These are phyloP conservation scores for Plagiodera versicolora DNA, from an alignment of 2,888 invertebrate species.

Conservation along the genomic window DNA sequence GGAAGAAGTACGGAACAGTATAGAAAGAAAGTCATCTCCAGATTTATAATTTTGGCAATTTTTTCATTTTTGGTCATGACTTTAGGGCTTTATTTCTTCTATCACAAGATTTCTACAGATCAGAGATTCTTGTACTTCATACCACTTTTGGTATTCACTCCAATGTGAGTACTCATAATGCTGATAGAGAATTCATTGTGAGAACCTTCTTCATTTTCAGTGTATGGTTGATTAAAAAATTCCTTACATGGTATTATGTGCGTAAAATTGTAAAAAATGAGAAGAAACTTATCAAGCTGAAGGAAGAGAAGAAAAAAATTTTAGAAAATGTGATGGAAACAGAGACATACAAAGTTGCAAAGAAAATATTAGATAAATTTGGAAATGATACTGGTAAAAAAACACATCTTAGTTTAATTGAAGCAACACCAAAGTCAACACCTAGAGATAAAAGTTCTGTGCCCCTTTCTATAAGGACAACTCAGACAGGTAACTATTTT, in stretches of 20 bases:
- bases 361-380: conserved; percentile 84
- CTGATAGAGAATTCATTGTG: not conserved
- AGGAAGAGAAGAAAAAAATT: conserved; percentile 83
- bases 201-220: conserved; percentile 29
- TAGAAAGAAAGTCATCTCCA: conserved; percentile 80
- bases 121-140: conserved; percentile 75
- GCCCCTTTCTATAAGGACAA: conserved; percentile 16
- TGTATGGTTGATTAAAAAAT: conserved; percentile 63
- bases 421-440: conserved; percentile 12
- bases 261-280: conserved; percentile 79
- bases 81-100: conserved; percentile 76
- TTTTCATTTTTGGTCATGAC: conserved; percentile 73
- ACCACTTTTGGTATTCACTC: conserved; percentile 78
- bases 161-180: conserved; percentile 68
- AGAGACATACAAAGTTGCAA: conserved; percentile 94
- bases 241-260: conserved; percentile 87
- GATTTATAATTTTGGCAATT: conserved; percentile 64
- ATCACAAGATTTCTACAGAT: conserved; percentile 73
- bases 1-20: conserved; percentile 77
- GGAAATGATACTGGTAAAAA: conserved; percentile 60
- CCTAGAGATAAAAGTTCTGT: conserved; percentile 11
- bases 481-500: conserved; percentile 16
- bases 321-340: conserved; percentile 96
- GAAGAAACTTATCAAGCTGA: conserved; percentile 68
- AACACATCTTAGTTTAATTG: conserved; percentile 25